Base-by-base conservation (phyloP, 2,888 invertebrate genomes). In the Phengaris arion region DNA sequence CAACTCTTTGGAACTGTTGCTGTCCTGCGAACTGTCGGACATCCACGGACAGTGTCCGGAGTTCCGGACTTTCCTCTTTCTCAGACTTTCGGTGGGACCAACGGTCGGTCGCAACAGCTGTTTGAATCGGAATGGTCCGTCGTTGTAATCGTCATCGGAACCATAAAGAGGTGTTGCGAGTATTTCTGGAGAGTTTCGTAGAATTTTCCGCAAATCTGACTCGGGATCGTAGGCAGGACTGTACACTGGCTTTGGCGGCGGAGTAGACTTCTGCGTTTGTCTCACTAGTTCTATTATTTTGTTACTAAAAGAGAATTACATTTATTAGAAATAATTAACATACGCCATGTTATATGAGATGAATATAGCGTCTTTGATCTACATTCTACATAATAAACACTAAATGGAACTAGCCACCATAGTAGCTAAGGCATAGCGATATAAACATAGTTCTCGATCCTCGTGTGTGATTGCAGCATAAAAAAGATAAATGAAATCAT, bases 71-170 rank as follows among this genome's bases (percentile, higher is more conserved):
- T 95, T 95, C 22, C 95, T 89, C 82, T 96, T 96, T 45, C 96
- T 91, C 74, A 96, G 87, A 69, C 96, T 96, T 80, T 96, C 96
- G 0, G 96, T 96, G 0, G 96, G 96, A 2, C 95, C 94, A 76
- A 95, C 89, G 0, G 96, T 96, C 0, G 96, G 96, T 78, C 95
- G 88, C 4, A 96, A 85, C 13, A 96, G 85, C 81, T 95, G 95
- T 73, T 96, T 93, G 82, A 96, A 96, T 81, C 96, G 94, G 84
- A 95, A 96, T 0, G 96, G 96, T 0, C 96, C 96, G 69, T 94
- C 94, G 10, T 94, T 94, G 80, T 95, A 95, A 79, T 95, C 94
- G 15, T 92, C 91, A 51, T 94, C 94, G 2, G 92, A 90, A 75
- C 90, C 92, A 77, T 92, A 90, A 10, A 90, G 82, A 0, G 92